These are phyloP conservation scores for Acronicta alni DNA, from an alignment of 2,888 invertebrate genomes.

Conservation along the genomic window DNA sequence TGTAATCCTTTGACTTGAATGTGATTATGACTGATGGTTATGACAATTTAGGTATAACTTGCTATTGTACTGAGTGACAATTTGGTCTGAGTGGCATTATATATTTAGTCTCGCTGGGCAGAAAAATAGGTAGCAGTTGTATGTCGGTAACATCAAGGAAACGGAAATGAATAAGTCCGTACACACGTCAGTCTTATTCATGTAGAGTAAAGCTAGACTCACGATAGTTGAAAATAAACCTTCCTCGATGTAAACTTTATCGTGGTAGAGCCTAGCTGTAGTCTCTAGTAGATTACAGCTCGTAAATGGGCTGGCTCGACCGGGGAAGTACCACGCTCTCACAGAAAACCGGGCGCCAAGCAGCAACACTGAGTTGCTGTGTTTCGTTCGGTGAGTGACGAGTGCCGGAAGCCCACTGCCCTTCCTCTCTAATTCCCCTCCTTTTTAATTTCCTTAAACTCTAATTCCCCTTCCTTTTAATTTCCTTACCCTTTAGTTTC, in stretches of 20 bases:
- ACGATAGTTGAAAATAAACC: too few species aligned
- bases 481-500: too few species aligned
- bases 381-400: conserved; percentile 16
- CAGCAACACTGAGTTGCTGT: conserved; percentile 5
- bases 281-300: background rate
- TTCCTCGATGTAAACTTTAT: too few species aligned
- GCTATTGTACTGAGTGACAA: conserved; percentile 6
- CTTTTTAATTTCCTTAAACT: too few species aligned
- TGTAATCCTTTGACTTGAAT: background rate
- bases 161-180: too few species aligned
- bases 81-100: conserved; percentile 8
- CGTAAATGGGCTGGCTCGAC: conserved; percentile 17
- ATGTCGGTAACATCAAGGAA: background rate
- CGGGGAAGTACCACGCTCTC: conserved; percentile 29
- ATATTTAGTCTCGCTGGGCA: conserved; percentile 25
- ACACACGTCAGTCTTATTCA: too few species aligned
- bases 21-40: background rate
- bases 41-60: background rate
- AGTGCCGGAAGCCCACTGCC: conserved; percentile 1
- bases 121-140: background rate
- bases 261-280: conserved; percentile 20
- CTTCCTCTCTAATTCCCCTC: background rate
- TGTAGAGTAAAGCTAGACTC: too few species aligned
- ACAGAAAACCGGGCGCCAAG: background rate
- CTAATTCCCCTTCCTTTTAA: background rate